A percentile compares a stretch with the other conserved stretches of the same genome.
Evolutionary conservation across 2,113 vertebrate species (phyloP).

Genomic region (Mormoops blainvillei): DNA sequence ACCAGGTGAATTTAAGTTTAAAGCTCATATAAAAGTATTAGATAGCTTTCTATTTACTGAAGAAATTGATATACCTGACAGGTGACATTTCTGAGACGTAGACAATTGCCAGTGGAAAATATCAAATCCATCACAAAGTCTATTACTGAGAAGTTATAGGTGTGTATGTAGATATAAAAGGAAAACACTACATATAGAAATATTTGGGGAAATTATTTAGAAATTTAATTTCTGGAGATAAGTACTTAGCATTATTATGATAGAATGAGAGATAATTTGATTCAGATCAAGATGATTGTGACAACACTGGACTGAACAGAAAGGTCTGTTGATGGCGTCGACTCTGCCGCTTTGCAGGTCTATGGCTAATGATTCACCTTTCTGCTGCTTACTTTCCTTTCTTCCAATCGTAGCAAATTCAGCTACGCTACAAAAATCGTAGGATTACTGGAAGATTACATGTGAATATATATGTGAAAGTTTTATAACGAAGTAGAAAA

Average conservation of each 20-base stretch:
- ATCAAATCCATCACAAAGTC: background rate
- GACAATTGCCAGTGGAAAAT: constrained; percentile 14
- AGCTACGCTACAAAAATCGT: background rate
- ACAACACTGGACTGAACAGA: background rate
- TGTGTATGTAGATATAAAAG: background rate
- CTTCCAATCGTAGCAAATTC: background rate
- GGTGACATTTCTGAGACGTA: constrained; percentile 39
- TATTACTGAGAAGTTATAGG: background rate
- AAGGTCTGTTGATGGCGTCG: background rate
- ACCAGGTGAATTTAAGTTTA: constrained; percentile 47
- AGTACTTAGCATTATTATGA: background rate
- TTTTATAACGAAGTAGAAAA: background rate
- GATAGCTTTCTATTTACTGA: constrained; percentile 49
- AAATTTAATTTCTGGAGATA: constrained; percentile 13
- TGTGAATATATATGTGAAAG: background rate
- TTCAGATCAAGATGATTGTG: background rate
- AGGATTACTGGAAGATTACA: background rate
- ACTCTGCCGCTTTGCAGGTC: background rate
- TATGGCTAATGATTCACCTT: background rate
- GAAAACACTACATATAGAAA: background rate
- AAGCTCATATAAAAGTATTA: constrained; percentile 21
- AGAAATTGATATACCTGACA: constrained; percentile 21
- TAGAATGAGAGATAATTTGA: background rate
- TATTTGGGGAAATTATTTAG: background rate
- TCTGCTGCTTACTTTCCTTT: background rate